These are phyloP conservation scores for Elephas maximus DNA, from an alignment of 2,113 vertebrate species.

Conservation along the genomic window DNA sequence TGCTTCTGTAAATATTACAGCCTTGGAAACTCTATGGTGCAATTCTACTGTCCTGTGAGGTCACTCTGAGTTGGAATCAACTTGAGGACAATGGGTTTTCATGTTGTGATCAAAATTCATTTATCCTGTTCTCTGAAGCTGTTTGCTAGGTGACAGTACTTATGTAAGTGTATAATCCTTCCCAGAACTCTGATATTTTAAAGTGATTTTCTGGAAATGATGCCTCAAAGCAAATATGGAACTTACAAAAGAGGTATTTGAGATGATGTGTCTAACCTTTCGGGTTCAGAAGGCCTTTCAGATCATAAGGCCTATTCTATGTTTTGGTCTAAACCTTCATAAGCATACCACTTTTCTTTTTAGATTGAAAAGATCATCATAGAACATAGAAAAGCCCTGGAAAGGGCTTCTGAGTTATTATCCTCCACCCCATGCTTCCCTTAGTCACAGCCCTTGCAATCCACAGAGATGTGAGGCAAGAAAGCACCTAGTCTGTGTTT, in stretches of 20 bases:
- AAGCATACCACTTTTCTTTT: neutral
- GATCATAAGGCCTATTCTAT: neutral
- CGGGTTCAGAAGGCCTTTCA: neutral
- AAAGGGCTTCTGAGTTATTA: neutral
- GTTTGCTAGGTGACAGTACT: neutral
- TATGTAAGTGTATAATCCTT: neutral
- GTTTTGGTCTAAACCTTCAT: neutral
- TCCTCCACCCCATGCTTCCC: accelerated
- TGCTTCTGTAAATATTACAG: neutral
- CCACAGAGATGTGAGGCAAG: neutral
- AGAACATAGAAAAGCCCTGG: neutral
- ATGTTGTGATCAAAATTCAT: neutral
- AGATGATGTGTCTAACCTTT: neutral
- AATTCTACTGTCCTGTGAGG: neutral
- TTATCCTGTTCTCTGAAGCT: neutral
- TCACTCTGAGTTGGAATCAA: neutral
- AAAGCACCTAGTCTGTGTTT: neutral
- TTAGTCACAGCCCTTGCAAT: neutral
- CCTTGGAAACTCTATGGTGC: neutral
- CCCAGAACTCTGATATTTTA: constrained; percentile 5
- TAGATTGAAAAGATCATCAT: neutral
- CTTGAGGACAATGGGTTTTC: neutral
- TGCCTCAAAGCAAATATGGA: constrained; percentile 29
- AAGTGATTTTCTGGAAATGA: constrained; percentile 8
- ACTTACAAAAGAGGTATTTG: neutral